These are phyloP conservation scores for Escarpia spicata DNA, from an alignment of 2,888 invertebrate genomes.

Conservation along the genomic window DNA sequence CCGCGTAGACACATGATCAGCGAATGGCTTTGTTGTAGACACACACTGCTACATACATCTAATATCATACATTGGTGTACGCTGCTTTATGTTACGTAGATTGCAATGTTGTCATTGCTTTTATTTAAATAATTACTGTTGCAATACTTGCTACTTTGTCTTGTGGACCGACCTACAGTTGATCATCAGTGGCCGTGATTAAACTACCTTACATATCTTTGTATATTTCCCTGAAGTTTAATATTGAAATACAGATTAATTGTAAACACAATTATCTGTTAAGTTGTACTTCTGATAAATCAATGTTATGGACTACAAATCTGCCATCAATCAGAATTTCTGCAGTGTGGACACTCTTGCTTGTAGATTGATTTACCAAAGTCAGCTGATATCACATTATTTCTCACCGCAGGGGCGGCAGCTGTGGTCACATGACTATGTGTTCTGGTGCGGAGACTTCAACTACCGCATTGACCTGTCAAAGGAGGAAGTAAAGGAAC, in stretches of 20 bases:
- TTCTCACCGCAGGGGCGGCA: constrained; percentile 76
- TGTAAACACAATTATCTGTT: not conserved
- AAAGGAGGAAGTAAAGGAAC: constrained; percentile 89
- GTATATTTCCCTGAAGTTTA: not conserved
- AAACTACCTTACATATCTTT: not conserved
- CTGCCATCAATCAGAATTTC: not conserved
- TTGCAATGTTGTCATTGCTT: not conserved
- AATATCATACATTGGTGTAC: not conserved
- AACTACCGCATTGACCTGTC: constrained; percentile 97
- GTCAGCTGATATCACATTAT: not conserved
- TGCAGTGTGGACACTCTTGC: not conserved
- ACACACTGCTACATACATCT: not conserved
- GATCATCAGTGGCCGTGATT: not conserved
- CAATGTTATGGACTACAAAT: not conserved
- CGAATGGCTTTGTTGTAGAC: constrained; percentile 3
- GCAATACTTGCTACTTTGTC: too few relatives aligned
- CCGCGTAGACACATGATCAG: not conserved
- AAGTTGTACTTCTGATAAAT: not conserved
- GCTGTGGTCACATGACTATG: constrained; percentile 94
- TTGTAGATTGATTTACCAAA: not conserved
- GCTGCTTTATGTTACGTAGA: not conserved
- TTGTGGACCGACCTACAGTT: not conserved
- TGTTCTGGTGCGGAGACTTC: constrained; percentile 99
- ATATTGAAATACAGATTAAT: not conserved
- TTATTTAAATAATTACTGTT: not conserved